phyloP scores from a whole-genome alignment of 2,113 vertebrate genomes.

The Aix galericulata region DNA sequence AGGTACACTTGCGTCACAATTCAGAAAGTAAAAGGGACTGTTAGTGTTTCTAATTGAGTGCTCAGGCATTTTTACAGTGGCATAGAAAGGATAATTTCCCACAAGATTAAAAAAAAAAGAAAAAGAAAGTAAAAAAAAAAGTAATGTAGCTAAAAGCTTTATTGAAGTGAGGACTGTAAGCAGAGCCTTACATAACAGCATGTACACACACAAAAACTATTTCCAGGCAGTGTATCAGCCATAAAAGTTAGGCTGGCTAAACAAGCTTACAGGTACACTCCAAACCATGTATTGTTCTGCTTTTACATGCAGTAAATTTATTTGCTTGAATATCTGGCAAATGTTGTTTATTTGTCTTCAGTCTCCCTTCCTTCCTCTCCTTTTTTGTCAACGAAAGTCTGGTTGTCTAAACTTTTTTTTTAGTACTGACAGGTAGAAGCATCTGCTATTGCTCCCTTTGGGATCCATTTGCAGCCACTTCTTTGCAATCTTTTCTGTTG shows the following conservation, averaged over 20 bases:
- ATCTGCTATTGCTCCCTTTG: neutral
- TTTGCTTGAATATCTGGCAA: neutral
- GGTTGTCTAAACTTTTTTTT: neutral
- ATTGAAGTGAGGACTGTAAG: slow-evolving; percentile 39
- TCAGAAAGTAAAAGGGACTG: neutral
- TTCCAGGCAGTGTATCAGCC: neutral
- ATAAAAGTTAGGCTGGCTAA: slow-evolving; percentile 39
- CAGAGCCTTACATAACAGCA: slow-evolving; percentile 34
- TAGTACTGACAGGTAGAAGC: neutral
- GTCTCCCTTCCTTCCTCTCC: neutral
- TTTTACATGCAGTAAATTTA: neutral
- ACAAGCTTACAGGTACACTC: neutral
- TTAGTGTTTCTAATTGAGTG: slow-evolving; percentile 52
- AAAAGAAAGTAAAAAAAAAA: neutral
- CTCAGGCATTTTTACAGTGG: slow-evolving; percentile 48
- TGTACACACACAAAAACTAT: slow-evolving; percentile 10
- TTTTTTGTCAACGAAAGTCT: neutral
- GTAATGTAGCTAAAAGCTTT: slow-evolving; percentile 62
- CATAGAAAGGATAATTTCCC: slow-evolving; percentile 60
- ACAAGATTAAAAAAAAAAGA: neutral
- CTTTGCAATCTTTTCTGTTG: neutral
- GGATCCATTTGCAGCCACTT: neutral
- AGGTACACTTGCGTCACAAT: slow-evolving; percentile 40
- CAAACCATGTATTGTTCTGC: neutral
- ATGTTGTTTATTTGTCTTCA: neutral